Base-by-base conservation (phyloP, 2,888 invertebrate species). In the Lithophane semibrunnea region DNA sequence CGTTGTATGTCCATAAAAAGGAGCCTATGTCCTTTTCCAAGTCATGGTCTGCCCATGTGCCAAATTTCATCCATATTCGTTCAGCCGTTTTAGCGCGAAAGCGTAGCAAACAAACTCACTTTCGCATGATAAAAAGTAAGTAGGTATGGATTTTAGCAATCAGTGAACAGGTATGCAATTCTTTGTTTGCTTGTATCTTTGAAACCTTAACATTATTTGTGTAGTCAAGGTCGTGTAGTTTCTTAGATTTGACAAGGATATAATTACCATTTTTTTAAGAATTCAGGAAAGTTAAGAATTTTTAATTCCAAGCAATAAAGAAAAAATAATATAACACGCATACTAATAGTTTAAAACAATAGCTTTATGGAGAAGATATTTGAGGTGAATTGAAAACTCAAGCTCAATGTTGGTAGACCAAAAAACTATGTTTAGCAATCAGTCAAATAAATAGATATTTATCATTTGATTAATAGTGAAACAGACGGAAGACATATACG, bases 401-500 rank as follows among this genome's bases (percentile, higher is more conserved):
- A 16, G 56, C 29, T 42, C 61, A 74, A 84, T 71, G 52, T 69
- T 84, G 37, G 16, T 42, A n/a, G 42, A 64, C 44, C 21, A 64
- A 24, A n/a, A 58, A 73, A 67, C 67, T 12, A 68, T 49, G 16
- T 71, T 44, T 58, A 60, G 3, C n/a, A 79, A 72, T 68, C 37
- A 18, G 56, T 52, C 37, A 76, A 71, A 71, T 76, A 47, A 76
- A 66, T 52, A 52, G 13, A 54, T 74, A 71, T 42, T 54, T 58
- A 75, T 49, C 47, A 58, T 72, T 73, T 72, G 58, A 82, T 73
- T 65, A 73, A 76, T 69, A 42, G 16, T 72, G 9, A 66, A 64
- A 73, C 21, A 70, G 77, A 58, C 67, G 73, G 84, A 84, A 80
- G 84, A 69, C 56, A 56, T 10, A 65, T 9, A 64, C 56, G 10